Evolutionary conservation across 1,140 invertebrate species (phyloP), one percentile per base, ranked within the genome.

Genomic region (Magallana angulata): DNA sequence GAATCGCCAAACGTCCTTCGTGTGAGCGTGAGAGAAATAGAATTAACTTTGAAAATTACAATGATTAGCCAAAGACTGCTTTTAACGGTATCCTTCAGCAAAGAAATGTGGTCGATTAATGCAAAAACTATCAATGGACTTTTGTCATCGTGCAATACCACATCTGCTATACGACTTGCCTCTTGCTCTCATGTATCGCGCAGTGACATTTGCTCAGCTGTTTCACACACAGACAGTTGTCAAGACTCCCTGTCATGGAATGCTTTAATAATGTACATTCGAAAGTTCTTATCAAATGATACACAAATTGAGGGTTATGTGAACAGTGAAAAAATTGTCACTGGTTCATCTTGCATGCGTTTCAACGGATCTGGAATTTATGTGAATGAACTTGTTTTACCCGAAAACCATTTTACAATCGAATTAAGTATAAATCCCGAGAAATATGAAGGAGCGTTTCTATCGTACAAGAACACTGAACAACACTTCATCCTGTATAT

Each of bases 361-460:
- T 89, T 89, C 56, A 90, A 85, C 87, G 89, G 89, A 80, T 88
- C 59, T 24, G 91, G 91, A 48, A 88, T 89, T 7, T 86, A 87
- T 18, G 86, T 88, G 5, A 56, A 89, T 11, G 30, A 80, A 5
- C 30, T 91, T 1, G 62, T 83, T n/a, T 64, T 92, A 18, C 90
- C 88, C 4, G n/a, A 57, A 18, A 24, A 57, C 8, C 58, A 85
- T 57, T 90, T 92, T 83, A 88, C 91, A n/a, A 57, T 92, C 8
- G 91, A 92, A 62, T 87, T 92, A n/a, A 88, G 90, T 59, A 89
- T 91, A 12, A 92, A 91, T 59, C 86, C 89, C 59, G 58, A 60
- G 18, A 80, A 64, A 16, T 60, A 82, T 14, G 86, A 83, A 7
- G 91, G 91, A 3, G 84, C 89, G 58, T 87, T 92, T 16, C 57